Evolutionary conservation across 2,888 invertebrate species (phyloP).

Genomic region (Amphipyra tragopoginis): DNA sequence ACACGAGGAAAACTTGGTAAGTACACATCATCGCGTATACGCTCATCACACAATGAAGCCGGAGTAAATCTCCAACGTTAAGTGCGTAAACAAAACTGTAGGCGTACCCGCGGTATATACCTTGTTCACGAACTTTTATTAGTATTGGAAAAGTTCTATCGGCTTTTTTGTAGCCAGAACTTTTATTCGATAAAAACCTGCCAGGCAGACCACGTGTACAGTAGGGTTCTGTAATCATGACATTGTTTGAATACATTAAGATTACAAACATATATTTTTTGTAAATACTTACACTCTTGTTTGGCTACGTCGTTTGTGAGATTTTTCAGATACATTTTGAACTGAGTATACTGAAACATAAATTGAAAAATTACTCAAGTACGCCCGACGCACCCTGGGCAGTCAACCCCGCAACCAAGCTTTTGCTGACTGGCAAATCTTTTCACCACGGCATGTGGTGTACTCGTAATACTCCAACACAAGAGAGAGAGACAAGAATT

Average conservation of each 20-base stretch:
- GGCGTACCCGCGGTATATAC: constrained; percentile 33
- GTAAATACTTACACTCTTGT: too few species aligned
- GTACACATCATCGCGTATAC: constrained; percentile 29
- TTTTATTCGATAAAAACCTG: constrained; percentile 63
- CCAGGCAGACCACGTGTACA: constrained; percentile 8
- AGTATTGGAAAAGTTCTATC: constrained; percentile 71
- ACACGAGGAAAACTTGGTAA: constrained; percentile 25
- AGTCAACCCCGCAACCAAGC: too few species aligned
- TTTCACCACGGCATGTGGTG: too few species aligned
- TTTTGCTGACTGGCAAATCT: too few species aligned
- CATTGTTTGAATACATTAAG: background rate
- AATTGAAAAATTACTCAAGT: too few species aligned
- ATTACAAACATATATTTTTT: too few species aligned
- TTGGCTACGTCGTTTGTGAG: too few species aligned
- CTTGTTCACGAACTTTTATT: constrained; percentile 68
- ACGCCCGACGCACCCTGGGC: too few species aligned
- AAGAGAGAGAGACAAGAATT: too few species aligned
- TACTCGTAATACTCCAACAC: too few species aligned
- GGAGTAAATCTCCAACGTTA: constrained; percentile 41
- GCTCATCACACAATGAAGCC: constrained; percentile 35
- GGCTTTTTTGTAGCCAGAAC: constrained; percentile 60
- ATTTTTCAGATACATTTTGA: too few species aligned
- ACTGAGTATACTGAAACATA: too few species aligned
- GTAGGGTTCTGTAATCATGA: constrained; percentile 9
- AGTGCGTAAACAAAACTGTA: constrained; percentile 52